A percentile compares a stretch with the other conserved stretches of the same genome.
Conservation (phyloP, 2,113 vertebrate species). For the Anarhynchus alexandrinus region DNA sequence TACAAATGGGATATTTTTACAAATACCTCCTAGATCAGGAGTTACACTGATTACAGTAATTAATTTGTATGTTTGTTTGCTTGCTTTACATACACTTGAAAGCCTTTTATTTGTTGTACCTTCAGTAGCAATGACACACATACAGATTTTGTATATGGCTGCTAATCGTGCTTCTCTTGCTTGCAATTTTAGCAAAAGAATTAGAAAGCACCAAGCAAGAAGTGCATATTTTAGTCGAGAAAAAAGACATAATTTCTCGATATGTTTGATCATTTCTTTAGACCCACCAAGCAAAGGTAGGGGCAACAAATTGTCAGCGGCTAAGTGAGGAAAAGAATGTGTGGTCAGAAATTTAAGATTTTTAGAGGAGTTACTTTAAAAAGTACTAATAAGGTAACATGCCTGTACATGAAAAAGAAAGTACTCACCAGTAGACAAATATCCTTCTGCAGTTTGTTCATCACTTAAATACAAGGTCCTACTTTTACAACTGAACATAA, state of each 20-base stretch:
- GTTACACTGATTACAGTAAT: neutral
- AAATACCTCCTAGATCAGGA: neutral
- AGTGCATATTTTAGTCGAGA: neutral
- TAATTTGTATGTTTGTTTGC: neutral
- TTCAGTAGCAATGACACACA: neutral
- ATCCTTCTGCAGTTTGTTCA: neutral
- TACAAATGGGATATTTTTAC: neutral
- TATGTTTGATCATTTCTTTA: neutral
- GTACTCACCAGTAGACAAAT: neutral
- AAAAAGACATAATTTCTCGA: neutral
- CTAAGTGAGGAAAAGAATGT: neutral
- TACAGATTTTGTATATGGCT: neutral
- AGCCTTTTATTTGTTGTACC: neutral
- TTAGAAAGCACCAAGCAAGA: neutral
- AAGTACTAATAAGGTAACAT: neutral
- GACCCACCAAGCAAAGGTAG: neutral
- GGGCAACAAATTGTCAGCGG: neutral
- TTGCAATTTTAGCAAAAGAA: neutral
- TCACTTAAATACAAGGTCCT: neutral
- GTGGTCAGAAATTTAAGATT: neutral
- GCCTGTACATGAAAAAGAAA: neutral
- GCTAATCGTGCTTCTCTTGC: neutral
- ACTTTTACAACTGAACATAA: neutral
- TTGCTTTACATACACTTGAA: neutral
- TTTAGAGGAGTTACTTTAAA: neutral